Conservation (phyloP, 2,113 vertebrate genomes). For the Stegastes partitus region DNA sequence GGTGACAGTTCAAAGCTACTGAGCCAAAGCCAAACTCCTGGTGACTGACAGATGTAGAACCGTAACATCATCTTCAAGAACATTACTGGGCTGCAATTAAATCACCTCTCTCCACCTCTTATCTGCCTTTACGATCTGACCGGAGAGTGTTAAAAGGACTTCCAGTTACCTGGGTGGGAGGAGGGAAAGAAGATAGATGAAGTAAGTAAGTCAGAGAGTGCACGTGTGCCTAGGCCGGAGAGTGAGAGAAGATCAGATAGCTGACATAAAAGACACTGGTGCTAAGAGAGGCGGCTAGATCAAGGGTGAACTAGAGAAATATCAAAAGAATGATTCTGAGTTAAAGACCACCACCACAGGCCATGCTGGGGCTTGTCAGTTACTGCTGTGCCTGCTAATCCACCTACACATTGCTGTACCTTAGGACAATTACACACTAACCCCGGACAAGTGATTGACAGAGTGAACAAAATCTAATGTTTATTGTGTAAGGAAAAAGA, state of each 20-base stretch:
- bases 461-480: constrained; percentile 7
- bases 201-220: constrained; percentile 49
- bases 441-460: constrained; percentile 23
- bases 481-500: constrained; percentile 17
- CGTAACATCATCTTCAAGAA: constrained; percentile 64
- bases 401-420: constrained; percentile 40
- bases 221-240: constrained; percentile 28
- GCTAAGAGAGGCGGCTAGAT: constrained; percentile 63
- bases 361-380: constrained; percentile 43
- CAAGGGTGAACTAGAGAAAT: constrained; percentile 65
- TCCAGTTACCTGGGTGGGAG: constrained; percentile 56
- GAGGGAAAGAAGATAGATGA: constrained; percentile 45
- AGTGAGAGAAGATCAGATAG: constrained; percentile 62
- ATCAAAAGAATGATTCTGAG: constrained; percentile 64
- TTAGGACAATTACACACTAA: constrained; percentile 38
- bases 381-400: constrained; percentile 55
- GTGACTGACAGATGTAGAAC: constrained; percentile 61
- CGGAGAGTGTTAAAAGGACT: constrained; percentile 54
- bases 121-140: constrained; percentile 51
- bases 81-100: constrained; percentile 68
- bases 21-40: constrained; percentile 40
- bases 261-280: constrained; percentile 68
- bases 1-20: constrained; percentile 67
- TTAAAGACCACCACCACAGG: constrained; percentile 67
- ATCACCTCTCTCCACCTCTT: constrained; percentile 55